Percentiles rank a stretch among this genome's conserved stretches.
phyloP scores from a whole-genome alignment of 2,797 vertebrate species.

The Podarcis siculus region DNA sequence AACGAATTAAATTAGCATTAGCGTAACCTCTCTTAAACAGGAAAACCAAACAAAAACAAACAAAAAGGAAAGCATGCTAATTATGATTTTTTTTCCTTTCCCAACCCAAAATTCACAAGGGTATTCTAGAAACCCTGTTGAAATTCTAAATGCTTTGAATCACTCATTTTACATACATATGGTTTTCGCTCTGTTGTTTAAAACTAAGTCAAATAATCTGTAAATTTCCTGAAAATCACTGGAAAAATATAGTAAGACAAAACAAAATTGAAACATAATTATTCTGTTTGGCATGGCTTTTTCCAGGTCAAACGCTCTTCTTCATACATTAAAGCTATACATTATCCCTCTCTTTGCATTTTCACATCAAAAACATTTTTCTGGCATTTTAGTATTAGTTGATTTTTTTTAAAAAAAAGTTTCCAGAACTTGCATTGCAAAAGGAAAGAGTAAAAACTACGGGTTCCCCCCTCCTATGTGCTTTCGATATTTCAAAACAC shows the following conservation, averaged over 20 bases:
- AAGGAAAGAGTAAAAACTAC: neutral
- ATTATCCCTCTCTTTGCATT: neutral
- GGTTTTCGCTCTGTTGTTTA: constrained; percentile 6
- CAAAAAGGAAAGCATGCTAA: constrained; percentile 21
- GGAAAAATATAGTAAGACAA: constrained; percentile 7
- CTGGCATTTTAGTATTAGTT: neutral
- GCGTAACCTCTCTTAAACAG: constrained; percentile 15
- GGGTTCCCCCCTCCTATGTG: neutral
- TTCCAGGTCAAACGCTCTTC: neutral
- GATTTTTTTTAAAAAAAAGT: neutral
- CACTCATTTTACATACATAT: constrained; percentile 8
- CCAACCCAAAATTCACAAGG: constrained; percentile 25
- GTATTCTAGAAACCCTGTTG: neutral
- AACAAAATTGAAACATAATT: constrained; percentile 18
- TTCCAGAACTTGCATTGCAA: neutral
- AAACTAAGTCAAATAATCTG: constrained; percentile 28
- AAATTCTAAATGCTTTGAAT: constrained; percentile 27
- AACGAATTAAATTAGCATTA: constrained; percentile 29
- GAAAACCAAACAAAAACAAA: constrained; percentile 29
- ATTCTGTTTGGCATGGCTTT: neutral
- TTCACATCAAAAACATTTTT: neutral
- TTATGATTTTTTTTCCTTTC: neutral
- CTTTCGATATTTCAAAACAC: neutral
- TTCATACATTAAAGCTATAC: constrained; percentile 4
- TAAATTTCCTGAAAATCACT: constrained; percentile 20